These are phyloP conservation scores for Anoura caudifer DNA, from an alignment of 2,113 vertebrate species.

Conservation along the genomic window DNA sequence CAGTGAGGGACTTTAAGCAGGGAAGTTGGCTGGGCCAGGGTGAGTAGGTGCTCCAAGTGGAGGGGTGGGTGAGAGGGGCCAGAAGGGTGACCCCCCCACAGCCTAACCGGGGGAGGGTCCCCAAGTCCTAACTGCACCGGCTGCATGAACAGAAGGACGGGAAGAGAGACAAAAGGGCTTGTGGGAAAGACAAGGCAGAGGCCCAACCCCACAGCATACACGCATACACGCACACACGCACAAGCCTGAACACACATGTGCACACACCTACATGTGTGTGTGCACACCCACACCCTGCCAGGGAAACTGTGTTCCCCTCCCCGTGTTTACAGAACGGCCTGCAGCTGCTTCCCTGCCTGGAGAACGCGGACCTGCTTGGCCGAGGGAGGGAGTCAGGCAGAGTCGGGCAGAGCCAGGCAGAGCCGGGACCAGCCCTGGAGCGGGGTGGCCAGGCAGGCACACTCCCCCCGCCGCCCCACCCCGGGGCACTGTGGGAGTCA, in stretches of 20 bases:
- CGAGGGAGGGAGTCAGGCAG: accelerated
- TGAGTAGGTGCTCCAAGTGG: not conserved
- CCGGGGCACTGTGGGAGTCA: accelerated
- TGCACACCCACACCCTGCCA: accelerated
- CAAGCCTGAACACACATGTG: too few relatives aligned
- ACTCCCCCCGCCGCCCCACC: accelerated
- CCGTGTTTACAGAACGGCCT: not conserved
- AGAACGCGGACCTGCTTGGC: accelerated
- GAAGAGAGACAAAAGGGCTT: not conserved
- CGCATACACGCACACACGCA: too few relatives aligned
- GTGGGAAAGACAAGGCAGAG: not conserved
- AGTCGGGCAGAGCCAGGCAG: accelerated
- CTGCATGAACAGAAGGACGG: accelerated
- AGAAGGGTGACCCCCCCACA: not conserved
- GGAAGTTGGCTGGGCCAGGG: not conserved
- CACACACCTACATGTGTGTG: not conserved
- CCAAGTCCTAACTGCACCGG: not conserved
- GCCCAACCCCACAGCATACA: not conserved
- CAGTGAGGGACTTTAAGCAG: not conserved
- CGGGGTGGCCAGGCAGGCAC: too few relatives aligned
- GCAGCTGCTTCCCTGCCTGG: not conserved
- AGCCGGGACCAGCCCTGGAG: not conserved
- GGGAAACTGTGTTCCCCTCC: not conserved
- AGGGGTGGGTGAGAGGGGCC: too few relatives aligned
- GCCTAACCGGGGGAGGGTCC: not conserved